Evolutionary conservation across 1,140 invertebrate genomes (phyloP), one percentile per base, ranked within the genome.

Genomic region (Ceratina australensis): DNA sequence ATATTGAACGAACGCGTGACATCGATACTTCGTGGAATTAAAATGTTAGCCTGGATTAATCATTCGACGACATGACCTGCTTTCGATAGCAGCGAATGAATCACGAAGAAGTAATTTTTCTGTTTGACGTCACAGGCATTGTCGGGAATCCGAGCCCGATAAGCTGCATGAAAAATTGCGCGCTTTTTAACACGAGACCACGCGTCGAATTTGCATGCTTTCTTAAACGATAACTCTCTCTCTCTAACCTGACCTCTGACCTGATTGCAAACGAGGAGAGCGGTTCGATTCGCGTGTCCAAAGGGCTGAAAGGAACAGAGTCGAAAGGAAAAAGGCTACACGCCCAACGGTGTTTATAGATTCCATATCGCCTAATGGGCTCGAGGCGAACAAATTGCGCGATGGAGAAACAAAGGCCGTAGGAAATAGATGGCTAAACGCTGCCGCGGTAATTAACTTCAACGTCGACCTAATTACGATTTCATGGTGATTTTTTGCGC

Each of bases 341-440:
- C 33, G 57, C 20, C 60, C 47, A n/a, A 5, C 26, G 18, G 47
- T 65, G 26, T 73, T 65, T 56, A 16, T 33, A n/a, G 26, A 54
- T 24, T 26, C 26, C 15, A 64, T 64, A 54, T 64, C 71, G 56
- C 47, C 13, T 63, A 72, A 65, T 56, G 69, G 42, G 50, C 54
- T 33, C 28, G 49, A 42, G 20, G 59, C 22, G 59, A 33, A 61
- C 42, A 49, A 33, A 72, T 54, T 60, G 26, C 42, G 24, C 47
- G 33, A 59, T 20, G 26, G 49, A 15, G n/a, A 16, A 20, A 69
- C 67, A 47, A 69, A 69, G 20, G 54, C 16, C 28, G 20, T 15
- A 59, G 54, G 20, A 26, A 47, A 33, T 63, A 16, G 26, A 8
- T 15, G 13, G 24, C 47, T 47, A 52, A 63, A 63, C 7, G 59